phyloP scores from a whole-genome alignment of 2,113 vertebrate species.

The Lathamus discolor region DNA sequence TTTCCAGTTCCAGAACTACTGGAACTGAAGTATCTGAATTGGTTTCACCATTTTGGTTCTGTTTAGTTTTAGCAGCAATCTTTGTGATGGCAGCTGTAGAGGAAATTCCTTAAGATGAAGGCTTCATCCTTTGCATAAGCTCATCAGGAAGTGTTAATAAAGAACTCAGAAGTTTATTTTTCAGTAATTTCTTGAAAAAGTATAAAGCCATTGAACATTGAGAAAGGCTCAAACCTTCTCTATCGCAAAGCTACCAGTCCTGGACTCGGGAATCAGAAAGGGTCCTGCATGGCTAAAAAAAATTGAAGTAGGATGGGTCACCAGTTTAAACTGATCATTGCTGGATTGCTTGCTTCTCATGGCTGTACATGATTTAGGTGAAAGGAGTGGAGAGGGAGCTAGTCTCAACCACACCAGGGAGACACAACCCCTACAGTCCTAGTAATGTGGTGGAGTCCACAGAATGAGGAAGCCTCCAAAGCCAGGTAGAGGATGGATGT shows the following conservation, averaged over 20 bases:
- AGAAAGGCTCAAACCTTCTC: background rate
- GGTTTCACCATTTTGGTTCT: background rate
- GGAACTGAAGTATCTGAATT: background rate
- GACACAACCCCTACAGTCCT: background rate
- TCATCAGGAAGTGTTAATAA: background rate
- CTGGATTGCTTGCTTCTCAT: background rate
- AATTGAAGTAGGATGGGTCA: background rate
- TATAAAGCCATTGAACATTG: background rate
- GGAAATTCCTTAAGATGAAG: background rate
- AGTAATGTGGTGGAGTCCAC: background rate
- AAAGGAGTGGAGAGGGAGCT: background rate
- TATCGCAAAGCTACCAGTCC: background rate
- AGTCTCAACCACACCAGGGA: background rate
- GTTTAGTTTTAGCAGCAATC: background rate
- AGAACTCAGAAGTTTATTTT: background rate
- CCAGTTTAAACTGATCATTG: rapidly evolving
- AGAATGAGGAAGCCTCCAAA: background rate
- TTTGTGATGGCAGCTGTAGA: background rate
- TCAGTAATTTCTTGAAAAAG: background rate
- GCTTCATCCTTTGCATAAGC: background rate
- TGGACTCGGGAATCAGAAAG: rapidly evolving
- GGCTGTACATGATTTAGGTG: background rate
- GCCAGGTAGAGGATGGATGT: background rate
- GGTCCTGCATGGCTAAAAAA: background rate
- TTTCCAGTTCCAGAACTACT: background rate